Base-by-base conservation (phyloP, 2,888 invertebrate species). In the Chelonus formosanus region DNA sequence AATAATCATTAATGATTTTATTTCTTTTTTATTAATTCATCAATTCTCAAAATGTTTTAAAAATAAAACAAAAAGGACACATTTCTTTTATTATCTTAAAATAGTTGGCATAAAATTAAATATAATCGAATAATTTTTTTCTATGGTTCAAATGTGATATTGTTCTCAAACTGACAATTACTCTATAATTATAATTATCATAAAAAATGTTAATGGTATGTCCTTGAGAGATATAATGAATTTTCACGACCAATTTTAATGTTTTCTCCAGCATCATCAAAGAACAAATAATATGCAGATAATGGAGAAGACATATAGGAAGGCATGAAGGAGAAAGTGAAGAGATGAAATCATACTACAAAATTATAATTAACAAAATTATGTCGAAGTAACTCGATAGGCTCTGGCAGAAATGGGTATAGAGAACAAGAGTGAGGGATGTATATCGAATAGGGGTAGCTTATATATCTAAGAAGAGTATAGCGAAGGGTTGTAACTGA, bases 321-420 rank as follows among this genome's bases (percentile, higher is more conserved):
- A 52, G 45, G 47, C 45, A 47, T 54, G 48, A 53, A 34, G 43
- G 43, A 31, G 56, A 61, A 54, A 56, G 56, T 35, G 61, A 48
- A 36, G 36, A 48, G 10, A 67, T 67, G 66, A 78, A 82, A 81
- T 80, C 78, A 77, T 80, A 76, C 75, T 76, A 73, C 75, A 76
- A 78, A 83, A 83, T 82, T 75, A 79, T 83, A 82, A 84, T 83
- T 83, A 84, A 84, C 81, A 76, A 81, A 84, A 84, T 84, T 83
- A 84, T 81, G 76, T 72, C 71, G 67, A 63, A 74, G 84, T 80
- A 84, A 84, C 83, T 76, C 75, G 82, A 84, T 84, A 84, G 77
- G 76, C 74, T 70, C 70, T 66, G 69, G 71, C 67, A 67, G 71
- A 69, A 73, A 73, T 66, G 73, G 70, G 60, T 66, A 66, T 59